Conservation (phyloP, 1,140 invertebrate species). For the Pogonognathellus flavescens region DNA sequence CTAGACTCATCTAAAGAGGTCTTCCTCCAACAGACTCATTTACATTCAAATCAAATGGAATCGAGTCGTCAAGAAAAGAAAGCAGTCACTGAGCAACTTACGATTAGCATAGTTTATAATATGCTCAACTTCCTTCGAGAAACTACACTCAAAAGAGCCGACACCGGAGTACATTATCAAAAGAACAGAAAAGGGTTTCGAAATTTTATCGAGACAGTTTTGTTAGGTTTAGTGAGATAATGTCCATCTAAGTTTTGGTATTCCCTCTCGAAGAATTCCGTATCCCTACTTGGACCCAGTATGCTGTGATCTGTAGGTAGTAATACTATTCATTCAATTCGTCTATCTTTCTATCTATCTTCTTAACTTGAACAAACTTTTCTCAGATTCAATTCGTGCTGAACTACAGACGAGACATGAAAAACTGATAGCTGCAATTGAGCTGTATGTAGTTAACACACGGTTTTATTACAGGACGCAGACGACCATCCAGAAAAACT, state of each 20-base stretch:
- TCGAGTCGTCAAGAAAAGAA: slow-evolving; percentile 14
- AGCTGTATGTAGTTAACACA: slow-evolving; percentile 32
- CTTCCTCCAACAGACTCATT: slow-evolving; percentile 24
- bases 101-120: slow-evolving; percentile 7
- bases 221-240: slow-evolving; percentile 4
- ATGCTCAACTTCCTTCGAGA: not conserved
- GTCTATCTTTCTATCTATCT: not conserved
- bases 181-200: slow-evolving; percentile 22
- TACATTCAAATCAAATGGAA: slow-evolving; percentile 40
- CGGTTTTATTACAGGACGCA: slow-evolving; percentile 38
- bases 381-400: slow-evolving; percentile 14
- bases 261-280: not conserved
- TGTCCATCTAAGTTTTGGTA: slow-evolving; percentile 3
- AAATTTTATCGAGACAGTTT: slow-evolving; percentile 37
- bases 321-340: slow-evolving; percentile 1
- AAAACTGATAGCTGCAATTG: slow-evolving; percentile 34
- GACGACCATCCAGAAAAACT: slow-evolving; percentile 39
- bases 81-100: slow-evolving; percentile 19
- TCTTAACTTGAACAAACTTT: slow-evolving; percentile 17
- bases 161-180: not conserved
- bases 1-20: not conserved
- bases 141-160: slow-evolving; percentile 11
- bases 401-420: not conserved
- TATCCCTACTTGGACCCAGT: not conserved
- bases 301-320: not conserved